These are phyloP conservation scores for Scaptomyza montana DNA, from an alignment of 1,140 invertebrate genomes.

Conservation along the genomic window DNA sequence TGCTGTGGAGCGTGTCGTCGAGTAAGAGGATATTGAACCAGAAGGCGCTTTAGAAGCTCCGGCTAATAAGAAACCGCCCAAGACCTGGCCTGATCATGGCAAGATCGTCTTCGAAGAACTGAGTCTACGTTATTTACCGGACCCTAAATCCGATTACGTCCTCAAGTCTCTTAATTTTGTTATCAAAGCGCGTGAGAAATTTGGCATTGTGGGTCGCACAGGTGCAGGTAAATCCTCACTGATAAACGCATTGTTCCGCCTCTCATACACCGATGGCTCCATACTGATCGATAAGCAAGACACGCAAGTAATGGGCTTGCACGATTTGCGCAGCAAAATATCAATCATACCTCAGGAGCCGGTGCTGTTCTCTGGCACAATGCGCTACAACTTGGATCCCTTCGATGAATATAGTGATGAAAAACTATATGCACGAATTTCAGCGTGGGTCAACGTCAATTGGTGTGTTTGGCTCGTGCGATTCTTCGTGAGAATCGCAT, in stretches of 20 bases:
- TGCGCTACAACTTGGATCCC: constrained; percentile 94
- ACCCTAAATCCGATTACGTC: constrained; percentile 86
- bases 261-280: constrained; percentile 89
- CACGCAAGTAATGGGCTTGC: constrained; percentile 86
- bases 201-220: constrained; percentile 92
- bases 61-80: constrained; percentile 87
- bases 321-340: constrained; percentile 90
- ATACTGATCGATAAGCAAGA: constrained; percentile 90
- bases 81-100: constrained; percentile 89
- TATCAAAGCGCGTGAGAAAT: constrained; percentile 87
- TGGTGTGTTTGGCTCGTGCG: constrained; percentile 91
- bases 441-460: constrained; percentile 92
- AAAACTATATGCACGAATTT: constrained; percentile 90
- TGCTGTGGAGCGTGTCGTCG: constrained; percentile 90
- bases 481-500: constrained; percentile 92
- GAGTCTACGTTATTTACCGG: constrained; percentile 87
- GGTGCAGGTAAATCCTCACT: constrained; percentile 97
- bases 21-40: constrained; percentile 89
- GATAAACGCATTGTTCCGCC: constrained; percentile 90
- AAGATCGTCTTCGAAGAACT: constrained; percentile 88
- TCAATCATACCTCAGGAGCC: constrained; percentile 97
- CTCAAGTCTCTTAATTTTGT: constrained; percentile 87
- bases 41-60: constrained; percentile 88
- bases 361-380: constrained; percentile 92
- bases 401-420: constrained; percentile 91